A percentile compares a stretch with the other conserved stretches of the same genome.
phyloP scores from a whole-genome alignment of 2,113 vertebrate genomes.

The Pavo muticus region DNA sequence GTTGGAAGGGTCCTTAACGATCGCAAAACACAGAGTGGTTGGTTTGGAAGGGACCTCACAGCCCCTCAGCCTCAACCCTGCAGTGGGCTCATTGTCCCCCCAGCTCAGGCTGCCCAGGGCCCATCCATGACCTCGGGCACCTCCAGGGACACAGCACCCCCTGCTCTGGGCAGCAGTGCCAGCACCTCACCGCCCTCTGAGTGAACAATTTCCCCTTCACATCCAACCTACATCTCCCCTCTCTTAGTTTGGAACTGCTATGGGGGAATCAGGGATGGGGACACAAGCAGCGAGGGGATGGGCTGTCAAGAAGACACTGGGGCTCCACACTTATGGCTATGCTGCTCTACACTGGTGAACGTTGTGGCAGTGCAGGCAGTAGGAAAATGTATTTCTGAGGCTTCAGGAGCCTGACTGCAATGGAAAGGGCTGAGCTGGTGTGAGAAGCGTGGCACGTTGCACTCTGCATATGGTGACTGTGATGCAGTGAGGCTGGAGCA shows the following conservation, averaged over 20 bases:
- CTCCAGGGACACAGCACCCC: neutral
- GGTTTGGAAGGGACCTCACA: neutral
- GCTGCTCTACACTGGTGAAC: neutral
- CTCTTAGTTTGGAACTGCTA: neutral
- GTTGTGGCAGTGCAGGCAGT: neutral
- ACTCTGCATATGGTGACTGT: neutral
- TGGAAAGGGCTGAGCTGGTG: neutral
- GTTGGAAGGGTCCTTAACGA: too few species aligned
- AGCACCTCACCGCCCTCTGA: neutral
- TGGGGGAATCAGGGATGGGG: neutral
- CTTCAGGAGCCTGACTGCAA: neutral
- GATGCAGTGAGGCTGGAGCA: conserved; percentile 11
- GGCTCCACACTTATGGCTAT: neutral
- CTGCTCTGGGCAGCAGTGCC: neutral
- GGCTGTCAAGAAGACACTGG: neutral
- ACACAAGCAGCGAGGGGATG: rapidly evolving
- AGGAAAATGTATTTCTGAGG: neutral
- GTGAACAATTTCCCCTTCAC: neutral
- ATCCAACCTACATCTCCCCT: neutral
- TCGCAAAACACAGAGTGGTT: neutral
- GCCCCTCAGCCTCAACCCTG: neutral
- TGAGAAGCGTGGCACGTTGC: neutral
- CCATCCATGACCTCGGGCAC: neutral
- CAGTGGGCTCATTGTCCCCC: neutral
- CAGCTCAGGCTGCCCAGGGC: neutral